phyloP scores from a whole-genome alignment of 2,888 invertebrate genomes.

The Amblyteles armatorius region DNA sequence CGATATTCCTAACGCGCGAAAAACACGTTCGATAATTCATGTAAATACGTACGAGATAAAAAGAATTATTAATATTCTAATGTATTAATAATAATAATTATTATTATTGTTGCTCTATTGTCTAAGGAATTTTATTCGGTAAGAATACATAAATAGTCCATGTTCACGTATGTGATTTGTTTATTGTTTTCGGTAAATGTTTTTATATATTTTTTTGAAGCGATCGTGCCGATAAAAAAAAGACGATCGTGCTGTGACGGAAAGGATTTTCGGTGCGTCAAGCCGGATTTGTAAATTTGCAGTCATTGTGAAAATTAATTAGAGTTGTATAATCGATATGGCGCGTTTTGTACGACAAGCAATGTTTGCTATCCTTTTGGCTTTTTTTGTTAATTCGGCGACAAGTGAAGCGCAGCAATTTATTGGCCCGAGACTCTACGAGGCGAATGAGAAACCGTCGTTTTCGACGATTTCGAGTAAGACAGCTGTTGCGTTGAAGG shows the following conservation, averaged over 20 bases:
- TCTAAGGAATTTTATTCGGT: slow-evolving; percentile 79
- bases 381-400: neutral
- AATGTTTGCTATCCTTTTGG: neutral
- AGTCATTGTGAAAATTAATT: neutral
- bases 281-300: neutral
- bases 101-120: slow-evolving; percentile 82
- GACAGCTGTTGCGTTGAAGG: slow-evolving; percentile 32
- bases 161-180: slow-evolving; percentile 37
- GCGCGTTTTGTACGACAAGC: neutral
- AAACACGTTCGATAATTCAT: slow-evolving; percentile 59
- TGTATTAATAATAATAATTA: slow-evolving; percentile 74
- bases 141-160: slow-evolving; percentile 75
- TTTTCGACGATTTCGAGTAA: slow-evolving; percentile 3
- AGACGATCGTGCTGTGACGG: slow-evolving; percentile 16
- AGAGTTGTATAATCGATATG: neutral
- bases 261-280: neutral
- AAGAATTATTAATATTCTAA: slow-evolving; percentile 72
- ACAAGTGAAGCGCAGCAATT: neutral
- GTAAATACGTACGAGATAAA: slow-evolving; percentile 62
- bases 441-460: slow-evolving; percentile 4
- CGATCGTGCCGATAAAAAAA: slow-evolving; percentile 5
- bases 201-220: neutral
- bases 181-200: neutral
- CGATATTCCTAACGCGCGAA: slow-evolving; percentile 55
- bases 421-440: neutral